These are phyloP conservation scores for Liolophura sinensis DNA, from an alignment of 1,140 invertebrate genomes.

Conservation along the genomic window DNA sequence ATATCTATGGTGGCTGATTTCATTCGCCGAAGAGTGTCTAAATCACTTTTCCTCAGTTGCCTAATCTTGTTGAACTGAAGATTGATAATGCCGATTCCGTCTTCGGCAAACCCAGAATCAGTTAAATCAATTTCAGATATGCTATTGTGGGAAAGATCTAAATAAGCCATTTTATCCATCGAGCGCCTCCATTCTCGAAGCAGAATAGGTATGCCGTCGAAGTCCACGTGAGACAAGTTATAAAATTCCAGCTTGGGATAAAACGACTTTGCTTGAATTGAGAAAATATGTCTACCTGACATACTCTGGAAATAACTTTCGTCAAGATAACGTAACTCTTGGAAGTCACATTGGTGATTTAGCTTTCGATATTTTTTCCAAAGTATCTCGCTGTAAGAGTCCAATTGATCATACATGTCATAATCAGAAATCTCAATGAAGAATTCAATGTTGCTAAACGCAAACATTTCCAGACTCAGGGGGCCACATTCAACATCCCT, in stretches of 20 bases:
- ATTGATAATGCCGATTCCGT: constrained; percentile 18
- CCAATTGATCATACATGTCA: too few relatives aligned
- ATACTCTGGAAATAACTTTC: too few relatives aligned
- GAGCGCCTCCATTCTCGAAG: constrained; percentile 24
- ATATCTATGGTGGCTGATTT: constrained; percentile 27
- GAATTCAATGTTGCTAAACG: too few relatives aligned
- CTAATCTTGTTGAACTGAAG: constrained; percentile 31
- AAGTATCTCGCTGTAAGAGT: too few relatives aligned
- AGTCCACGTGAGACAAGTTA: constrained; percentile 26
- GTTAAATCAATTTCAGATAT: constrained; percentile 16
- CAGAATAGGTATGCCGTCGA: constrained; percentile 13
- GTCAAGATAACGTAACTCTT: too few relatives aligned
- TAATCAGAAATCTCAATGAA: too few relatives aligned
- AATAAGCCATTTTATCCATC: constrained; percentile 25
- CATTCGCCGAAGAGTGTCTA: constrained; percentile 19
- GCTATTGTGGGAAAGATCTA: constrained; percentile 34
- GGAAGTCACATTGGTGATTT: too few relatives aligned
- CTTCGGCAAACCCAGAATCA: constrained; percentile 4
- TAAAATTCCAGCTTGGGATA: constrained; percentile 19
- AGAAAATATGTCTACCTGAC: too few relatives aligned
- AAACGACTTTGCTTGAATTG: constrained; percentile 9
- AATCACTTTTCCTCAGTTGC: constrained; percentile 15
- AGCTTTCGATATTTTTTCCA: too few relatives aligned
- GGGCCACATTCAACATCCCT: too few relatives aligned
- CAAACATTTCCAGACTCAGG: too few relatives aligned